These are phyloP conservation scores for Donacobius atricapilla DNA, from an alignment of 2,113 vertebrate genomes.

Conservation along the genomic window DNA sequence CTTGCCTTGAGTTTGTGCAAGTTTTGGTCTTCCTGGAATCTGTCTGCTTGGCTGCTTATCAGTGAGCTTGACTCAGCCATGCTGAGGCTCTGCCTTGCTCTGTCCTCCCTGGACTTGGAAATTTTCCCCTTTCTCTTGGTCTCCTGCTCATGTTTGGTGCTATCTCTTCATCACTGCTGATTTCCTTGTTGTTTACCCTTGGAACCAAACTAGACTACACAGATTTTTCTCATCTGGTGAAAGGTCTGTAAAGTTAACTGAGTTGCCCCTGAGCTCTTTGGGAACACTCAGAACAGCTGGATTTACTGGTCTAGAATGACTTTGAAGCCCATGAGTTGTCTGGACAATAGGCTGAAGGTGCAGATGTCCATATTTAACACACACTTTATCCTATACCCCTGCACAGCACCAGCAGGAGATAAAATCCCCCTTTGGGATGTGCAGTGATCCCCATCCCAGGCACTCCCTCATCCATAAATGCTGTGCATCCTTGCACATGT, in stretches of 20 bases:
- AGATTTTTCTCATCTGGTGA: not conserved
- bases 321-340: not conserved
- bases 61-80: not conserved
- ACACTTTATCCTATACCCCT: not conserved
- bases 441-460: not conserved
- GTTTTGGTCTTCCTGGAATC: slow-evolving; percentile 3
- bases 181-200: slow-evolving; percentile 14
- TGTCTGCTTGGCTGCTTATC: slow-evolving; percentile 17
- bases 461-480: not conserved
- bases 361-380: not conserved
- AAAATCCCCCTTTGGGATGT: not conserved
- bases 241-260: not conserved
- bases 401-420: not conserved
- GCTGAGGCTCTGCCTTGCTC: not conserved
- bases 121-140: not conserved
- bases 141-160: not conserved
- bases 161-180: not conserved
- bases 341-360: not conserved
- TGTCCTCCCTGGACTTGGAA: slow-evolving; percentile 2
- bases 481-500: not conserved
- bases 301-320: not conserved
- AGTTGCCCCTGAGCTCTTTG: not conserved
- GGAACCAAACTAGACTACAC: not conserved
- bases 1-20: slow-evolving; percentile 18
- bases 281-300: not conserved